Conservation (phyloP, 2,888 invertebrate genomes). For the Agrypnus murinus region DNA sequence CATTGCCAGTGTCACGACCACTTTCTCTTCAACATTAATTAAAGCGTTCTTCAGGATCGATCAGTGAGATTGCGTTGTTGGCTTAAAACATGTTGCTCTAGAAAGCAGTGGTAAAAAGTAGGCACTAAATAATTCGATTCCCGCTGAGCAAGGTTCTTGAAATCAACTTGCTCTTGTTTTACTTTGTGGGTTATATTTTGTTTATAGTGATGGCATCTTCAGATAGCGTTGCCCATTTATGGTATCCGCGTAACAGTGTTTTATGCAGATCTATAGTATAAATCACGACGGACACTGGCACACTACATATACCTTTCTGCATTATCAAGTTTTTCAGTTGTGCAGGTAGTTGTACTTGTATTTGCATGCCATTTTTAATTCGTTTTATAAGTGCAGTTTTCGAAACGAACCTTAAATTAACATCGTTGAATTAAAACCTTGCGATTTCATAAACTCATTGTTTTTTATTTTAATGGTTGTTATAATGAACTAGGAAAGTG, state of each 20-base stretch:
- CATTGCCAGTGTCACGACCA: constrained; percentile 22
- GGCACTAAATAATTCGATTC: constrained; percentile 34
- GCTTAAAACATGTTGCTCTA: constrained; percentile 23
- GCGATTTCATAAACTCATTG: not conserved
- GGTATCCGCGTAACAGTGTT: constrained; percentile 47
- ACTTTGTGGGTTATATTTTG: constrained; percentile 49
- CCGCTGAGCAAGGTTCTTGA: constrained; percentile 35
- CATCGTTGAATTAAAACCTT: too few species aligned
- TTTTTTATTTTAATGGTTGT: too few species aligned
- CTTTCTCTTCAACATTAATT: constrained; percentile 35
- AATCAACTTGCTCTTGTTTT: constrained; percentile 46
- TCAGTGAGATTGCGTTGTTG: not conserved
- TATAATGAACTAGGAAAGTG: too few species aligned
- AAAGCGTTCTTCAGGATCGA: constrained; percentile 32
- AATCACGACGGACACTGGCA: constrained; percentile 46
- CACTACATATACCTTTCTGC: constrained; percentile 34
- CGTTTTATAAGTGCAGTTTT: constrained; percentile 1
- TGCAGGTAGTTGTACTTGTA: constrained; percentile 27
- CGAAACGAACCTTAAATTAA: constrained; percentile 4
- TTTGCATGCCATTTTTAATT: constrained; percentile 27
- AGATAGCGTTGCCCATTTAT: constrained; percentile 49
- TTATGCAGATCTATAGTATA: constrained; percentile 50
- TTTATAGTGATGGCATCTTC: constrained; percentile 45
- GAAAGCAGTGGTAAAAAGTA: constrained; percentile 33
- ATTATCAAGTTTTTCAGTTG: constrained; percentile 34